Base-by-base conservation (phyloP, 2,888 invertebrate species). In the Aleiodes alternator region DNA sequence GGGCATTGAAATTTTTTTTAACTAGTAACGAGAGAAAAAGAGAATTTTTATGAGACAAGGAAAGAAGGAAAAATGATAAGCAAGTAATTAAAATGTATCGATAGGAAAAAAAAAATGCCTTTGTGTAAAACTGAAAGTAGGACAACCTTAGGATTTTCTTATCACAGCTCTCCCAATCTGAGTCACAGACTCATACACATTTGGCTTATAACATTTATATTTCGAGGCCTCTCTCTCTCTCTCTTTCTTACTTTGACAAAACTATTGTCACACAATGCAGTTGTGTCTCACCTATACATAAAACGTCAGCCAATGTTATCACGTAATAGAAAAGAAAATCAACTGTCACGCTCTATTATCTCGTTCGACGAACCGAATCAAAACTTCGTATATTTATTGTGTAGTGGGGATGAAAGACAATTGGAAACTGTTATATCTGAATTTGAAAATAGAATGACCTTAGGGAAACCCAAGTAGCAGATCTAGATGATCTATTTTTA, bases 281-380 rank as follows among this genome's bases (percentile, higher is more conserved):
- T 43, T 43, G 23, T 11, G 12, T 55, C 16, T 55, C 56, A 56
- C 57, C 55, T 69, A 56, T 43, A 69, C 16, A 57, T 48, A 16
- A 75, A 43, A 11, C 43, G 43, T 43, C 43, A 43, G 43, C 71
- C 71, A 71, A 68, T 75, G 57, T 68, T 75, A 71, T 75, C 75
- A 48, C 57, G 50, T 72, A 71, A 75, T 71, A 71, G 75, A 72
- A 71, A 66, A 75, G 71, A 71, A 75, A 75, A 75, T 71, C 48
- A 55, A 53, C 56, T 71, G 75, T 75, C 50, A 71, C 50, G 66
- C 34, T 75, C 51, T 55, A 71, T 75, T 71, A 75, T 75, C 75
- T 75, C 43, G 9, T 48, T 48, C 70, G 75, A 53, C 70, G 55
- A 56, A 75, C 70, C 64, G 75, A 70, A 75, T 75, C 75, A 55